phyloP scores from a whole-genome alignment of 2,797 vertebrate species.

The Trichosurus vulpecula region DNA sequence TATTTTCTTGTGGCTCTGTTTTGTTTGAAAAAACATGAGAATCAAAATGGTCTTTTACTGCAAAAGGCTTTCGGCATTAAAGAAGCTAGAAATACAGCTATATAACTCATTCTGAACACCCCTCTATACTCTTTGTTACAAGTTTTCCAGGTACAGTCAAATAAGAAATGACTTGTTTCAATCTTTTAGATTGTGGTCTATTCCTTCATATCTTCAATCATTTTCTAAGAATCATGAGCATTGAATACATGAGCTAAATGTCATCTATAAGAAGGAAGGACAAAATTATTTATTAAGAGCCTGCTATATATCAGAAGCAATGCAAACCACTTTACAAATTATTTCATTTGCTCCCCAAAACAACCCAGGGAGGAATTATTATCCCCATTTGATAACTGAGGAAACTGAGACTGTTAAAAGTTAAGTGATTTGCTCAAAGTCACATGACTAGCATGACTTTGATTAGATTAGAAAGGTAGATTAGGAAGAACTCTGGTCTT shows the following conservation, averaged over 20 bases:
- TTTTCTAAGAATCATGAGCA: background rate
- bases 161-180: conserved; percentile 4
- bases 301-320: background rate
- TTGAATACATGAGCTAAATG: conserved; percentile 19
- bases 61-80: conserved; percentile 3
- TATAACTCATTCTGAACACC: background rate
- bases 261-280: background rate
- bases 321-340: background rate
- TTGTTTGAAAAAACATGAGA: too few species aligned
- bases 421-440: background rate
- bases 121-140: background rate
- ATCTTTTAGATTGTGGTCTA: background rate
- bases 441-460: background rate
- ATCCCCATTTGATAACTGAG: background rate
- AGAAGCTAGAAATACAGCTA: background rate
- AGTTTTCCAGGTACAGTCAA: conserved; percentile 23
- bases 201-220: conserved; percentile 9
- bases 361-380: background rate
- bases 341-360: background rate
- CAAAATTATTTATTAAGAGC: background rate
- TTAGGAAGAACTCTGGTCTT: background rate
- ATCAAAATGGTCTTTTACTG: background rate
- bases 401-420: too few species aligned
- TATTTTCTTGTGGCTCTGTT: too few species aligned
- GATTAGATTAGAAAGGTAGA: too few species aligned